Conservation (phyloP, 2,888 invertebrate genomes). For the Diarsia dahlii region DNA sequence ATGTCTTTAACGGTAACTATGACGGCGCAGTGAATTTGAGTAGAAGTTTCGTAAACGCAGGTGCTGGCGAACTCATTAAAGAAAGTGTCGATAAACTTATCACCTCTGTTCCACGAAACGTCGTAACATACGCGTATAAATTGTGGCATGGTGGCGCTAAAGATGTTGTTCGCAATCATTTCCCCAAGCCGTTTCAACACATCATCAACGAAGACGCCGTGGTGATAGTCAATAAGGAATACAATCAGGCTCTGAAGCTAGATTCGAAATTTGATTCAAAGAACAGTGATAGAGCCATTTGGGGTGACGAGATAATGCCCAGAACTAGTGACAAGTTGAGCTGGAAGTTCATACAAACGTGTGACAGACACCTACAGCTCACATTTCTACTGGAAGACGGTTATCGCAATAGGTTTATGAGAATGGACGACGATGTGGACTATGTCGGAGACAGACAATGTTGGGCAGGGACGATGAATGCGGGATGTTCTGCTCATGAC, state of each 20-base stretch:
- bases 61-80: constrained; percentile 29
- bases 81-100: constrained; percentile 46
- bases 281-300: constrained; percentile 62
- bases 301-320: constrained; percentile 58
- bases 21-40: constrained; percentile 65
- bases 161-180: constrained; percentile 62
- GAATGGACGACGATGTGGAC: constrained; percentile 58
- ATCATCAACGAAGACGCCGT: constrained; percentile 62
- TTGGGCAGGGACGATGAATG: constrained; percentile 54
- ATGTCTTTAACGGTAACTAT: constrained; percentile 57
- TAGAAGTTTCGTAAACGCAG: constrained; percentile 18
- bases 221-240: constrained; percentile 60
- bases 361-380: constrained; percentile 55
- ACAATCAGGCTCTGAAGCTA: constrained; percentile 60
- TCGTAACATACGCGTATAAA: constrained; percentile 65
- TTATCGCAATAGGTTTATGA: constrained; percentile 64
- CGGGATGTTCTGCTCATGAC: constrained; percentile 30
- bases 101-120: constrained; percentile 47
- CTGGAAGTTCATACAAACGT: constrained; percentile 68
- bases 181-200: constrained; percentile 63
- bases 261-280: constrained; percentile 45
- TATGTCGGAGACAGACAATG: constrained; percentile 61
- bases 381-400: constrained; percentile 67
- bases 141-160: constrained; percentile 62
- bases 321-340: constrained; percentile 54